Evolutionary conservation across 2,888 invertebrate genomes (phyloP), one percentile per base, ranked within the genome.

Genomic region (Oscheius sp.): DNA sequence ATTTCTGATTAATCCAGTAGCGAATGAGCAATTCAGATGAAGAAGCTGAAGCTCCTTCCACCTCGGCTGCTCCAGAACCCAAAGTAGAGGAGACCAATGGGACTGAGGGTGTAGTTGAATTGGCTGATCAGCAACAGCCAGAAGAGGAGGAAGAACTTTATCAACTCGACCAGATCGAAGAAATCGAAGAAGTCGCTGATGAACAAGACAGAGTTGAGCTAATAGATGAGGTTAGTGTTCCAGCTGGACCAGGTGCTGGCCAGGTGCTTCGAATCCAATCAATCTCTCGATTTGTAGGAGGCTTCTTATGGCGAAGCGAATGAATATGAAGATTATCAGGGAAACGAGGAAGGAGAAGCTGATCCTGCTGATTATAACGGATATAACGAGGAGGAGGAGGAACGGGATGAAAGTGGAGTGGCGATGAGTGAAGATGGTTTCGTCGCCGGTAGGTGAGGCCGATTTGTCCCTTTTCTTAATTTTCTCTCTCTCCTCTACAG

Each of bases 401-500:
- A 55, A 17, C 4, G 2, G 3, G 31, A 12, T 6, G 55, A 27
- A 6, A n/a, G n/a, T n/a, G n/a, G n/a, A n/a, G 42, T 34, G 5
- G 12, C 64, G 25, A 20, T 64, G 34, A 20, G 25, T 20, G 65
- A 53, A n/a, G 65, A 65, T n/a, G 52, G 53, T n/a, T 65, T 33
- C 65, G 15, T 65, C 65, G 65, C 53, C 29, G 65, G 65, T 65
- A 65, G 65, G 65, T 65, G n/a, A 50, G 46, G 61, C 42, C 8
- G 29, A 52, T 23, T 52, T 15, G 23, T 52, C n/a, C 50, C 10
- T 27, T 46, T 61, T 33, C 20, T 25, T 53, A 10, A 37, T 48
- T 4, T n/a, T n/a, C n/a, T n/a, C n/a, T n/a, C n/a, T n/a, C n/a
- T n/a, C n/a, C n/a, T n/a, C n/a, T n/a, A n/a, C n/a, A n/a, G n/a